Evolutionary conservation across 1,140 invertebrate species (phyloP), one percentile per base, ranked within the genome.

Genomic region (Phthorimaea operculella): DNA sequence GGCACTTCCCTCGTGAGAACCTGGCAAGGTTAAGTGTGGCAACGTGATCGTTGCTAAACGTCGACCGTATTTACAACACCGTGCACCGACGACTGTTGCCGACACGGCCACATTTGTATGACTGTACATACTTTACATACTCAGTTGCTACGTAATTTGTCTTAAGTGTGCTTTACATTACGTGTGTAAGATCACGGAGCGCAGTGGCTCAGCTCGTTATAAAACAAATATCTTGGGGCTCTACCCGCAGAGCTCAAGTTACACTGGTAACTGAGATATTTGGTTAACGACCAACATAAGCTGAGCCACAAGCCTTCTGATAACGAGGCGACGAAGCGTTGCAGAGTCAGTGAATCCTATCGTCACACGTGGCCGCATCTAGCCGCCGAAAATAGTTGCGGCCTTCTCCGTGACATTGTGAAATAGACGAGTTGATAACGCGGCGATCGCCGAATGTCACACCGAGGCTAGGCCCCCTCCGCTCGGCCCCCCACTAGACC

Each of bases 391-490:
- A 79, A 81, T 79, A 79, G 68, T 68, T 64, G 71, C 78, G 82
- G 80, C 82, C 82, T 85, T 85, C 79, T 83, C 79, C 83, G 83
- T 85, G 82, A 85, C 82, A 85, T 85, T 85, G 82, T 85, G 79
- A 85, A 85, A 85, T 84, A 84, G 78, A 79, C 76, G 67, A 78
- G 66, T 71, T 85, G 82, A 83, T 85, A 85, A 83, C 79, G 67
- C 70, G 64, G 70, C 74, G 79, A 80, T 75, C 74, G 68, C 71
- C 77, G 79, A 83, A 82, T 80, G 80, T 82, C 79, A 82, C 62
- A 66, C 55, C 82, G 76, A 83, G 79, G 77, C 76, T 81, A 79
- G 69, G 70, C 70, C 75, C 64, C 79, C 74, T 72, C 73, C 70
- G 63, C 52, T 34, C 47, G 51, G 58, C 65, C 72, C 73, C 67